Conservation (phyloP, 2,113 vertebrate species). For the Eulemur rufifrons region DNA sequence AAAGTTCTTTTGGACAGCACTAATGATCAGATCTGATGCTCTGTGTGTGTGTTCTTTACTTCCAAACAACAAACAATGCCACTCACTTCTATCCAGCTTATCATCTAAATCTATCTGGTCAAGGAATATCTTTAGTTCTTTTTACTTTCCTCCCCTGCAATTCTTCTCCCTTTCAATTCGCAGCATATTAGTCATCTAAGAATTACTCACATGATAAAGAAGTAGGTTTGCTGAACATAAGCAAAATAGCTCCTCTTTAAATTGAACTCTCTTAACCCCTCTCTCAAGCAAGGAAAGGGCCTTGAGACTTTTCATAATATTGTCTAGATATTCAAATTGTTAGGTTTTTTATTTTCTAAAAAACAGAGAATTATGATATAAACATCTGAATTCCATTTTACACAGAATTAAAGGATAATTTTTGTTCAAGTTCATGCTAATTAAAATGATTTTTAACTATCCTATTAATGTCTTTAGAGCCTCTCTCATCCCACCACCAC, state of each 20-base stretch:
- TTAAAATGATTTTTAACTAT: slow-evolving; percentile 16
- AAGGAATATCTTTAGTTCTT: background rate
- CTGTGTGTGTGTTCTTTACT: background rate
- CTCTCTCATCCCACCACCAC: background rate
- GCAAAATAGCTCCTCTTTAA: background rate
- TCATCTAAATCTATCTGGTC: background rate
- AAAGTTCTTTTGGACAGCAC: background rate
- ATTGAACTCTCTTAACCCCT: background rate
- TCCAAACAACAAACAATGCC: background rate
- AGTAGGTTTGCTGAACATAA: background rate
- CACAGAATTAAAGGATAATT: background rate
- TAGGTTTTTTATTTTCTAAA: slow-evolving; percentile 1
- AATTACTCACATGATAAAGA: background rate
- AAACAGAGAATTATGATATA: background rate
- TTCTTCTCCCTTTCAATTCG: background rate
- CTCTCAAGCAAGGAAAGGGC: background rate
- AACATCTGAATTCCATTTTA: background rate
- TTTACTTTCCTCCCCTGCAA: background rate
- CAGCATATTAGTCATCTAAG: background rate
- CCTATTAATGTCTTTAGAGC: background rate
- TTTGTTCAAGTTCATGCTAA: background rate
- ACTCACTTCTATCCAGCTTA: background rate
- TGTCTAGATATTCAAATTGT: background rate
- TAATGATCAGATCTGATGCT: background rate
- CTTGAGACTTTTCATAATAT: background rate